Evolutionary conservation across 2,113 vertebrate genomes (phyloP), one percentile per base, ranked within the genome.

Genomic region (Cephalophus harveyi): DNA sequence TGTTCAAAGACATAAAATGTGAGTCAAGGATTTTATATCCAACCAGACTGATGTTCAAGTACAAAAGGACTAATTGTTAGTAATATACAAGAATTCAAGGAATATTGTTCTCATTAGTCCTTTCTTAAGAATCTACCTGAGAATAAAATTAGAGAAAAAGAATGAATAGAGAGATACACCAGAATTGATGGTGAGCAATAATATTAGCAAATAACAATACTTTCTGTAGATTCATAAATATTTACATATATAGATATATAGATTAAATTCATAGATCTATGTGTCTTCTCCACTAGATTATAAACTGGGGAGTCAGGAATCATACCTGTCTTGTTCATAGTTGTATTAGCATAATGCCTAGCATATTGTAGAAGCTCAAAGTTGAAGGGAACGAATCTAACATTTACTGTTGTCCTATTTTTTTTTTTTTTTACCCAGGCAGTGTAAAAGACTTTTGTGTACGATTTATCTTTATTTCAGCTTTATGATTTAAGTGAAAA

Each of bases 1-100:
- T 60, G 7, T 36, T 71, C 21, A 79, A 54, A n/a, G 60, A 86
- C 78, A 84, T 84, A 78, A 96, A 88, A 78, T 67, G 0, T 64
- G 60, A 64, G 2, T 87, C n/a, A 97, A 88, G 55, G 16, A 30
- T 89, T 97, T 86, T 90, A 84, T 74, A 81, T 97, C 36, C 81
- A 95, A 2, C 23, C 76, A 91, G 48, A 83, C 16, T 81, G 7
- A 90, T 92, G 92, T 96, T 88, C 60, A 97, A 79, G 15, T 67
- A 54, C 36, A 76, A 82, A 76, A 82, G n/a, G 12, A n/a, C 52
- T 86, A 87, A 87, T 90, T 79, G 12, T 94, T 40, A 88, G 2
- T 71, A 78, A 83, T 14, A 23, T 84, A 84, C 13, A 95, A 36
- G 25, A 93, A 96, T 93, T 91, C 64, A 89, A 48, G 59, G 28